phyloP scores from a whole-genome alignment of 1,140 invertebrate species.

The Dufourea novaeangliae region DNA sequence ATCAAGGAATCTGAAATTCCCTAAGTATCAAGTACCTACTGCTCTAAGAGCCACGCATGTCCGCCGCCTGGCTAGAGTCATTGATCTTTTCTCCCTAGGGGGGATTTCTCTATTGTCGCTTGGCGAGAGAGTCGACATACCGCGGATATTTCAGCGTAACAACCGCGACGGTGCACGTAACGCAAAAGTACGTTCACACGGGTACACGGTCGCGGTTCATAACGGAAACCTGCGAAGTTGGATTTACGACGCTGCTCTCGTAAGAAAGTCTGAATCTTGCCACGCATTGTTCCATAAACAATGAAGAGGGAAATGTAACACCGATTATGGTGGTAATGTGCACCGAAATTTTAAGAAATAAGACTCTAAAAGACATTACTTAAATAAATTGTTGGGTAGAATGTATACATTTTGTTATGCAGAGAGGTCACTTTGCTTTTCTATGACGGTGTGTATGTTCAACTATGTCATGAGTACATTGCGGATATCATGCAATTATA shows the following conservation, averaged over 20 bases:
- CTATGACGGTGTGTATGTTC: too few relatives aligned
- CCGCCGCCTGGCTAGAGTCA: slow-evolving; percentile 7
- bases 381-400: too few relatives aligned
- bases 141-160: slow-evolving; percentile 41
- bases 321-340: neutral
- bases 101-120: slow-evolving; percentile 9
- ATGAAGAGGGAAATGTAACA: neutral
- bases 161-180: slow-evolving; percentile 24
- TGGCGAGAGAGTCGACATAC: slow-evolving; percentile 10
- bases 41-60: slow-evolving; percentile 15
- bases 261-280: neutral
- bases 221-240: slow-evolving; percentile 1
- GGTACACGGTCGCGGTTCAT: neutral
- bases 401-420: too few relatives aligned
- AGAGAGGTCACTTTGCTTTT: too few relatives aligned
- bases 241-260: slow-evolving; percentile 17
- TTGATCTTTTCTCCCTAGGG: slow-evolving; percentile 52
- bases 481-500: too few relatives aligned
- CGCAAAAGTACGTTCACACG: neutral
- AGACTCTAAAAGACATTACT: too few relatives aligned
- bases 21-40: neutral
- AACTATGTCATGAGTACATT: too few relatives aligned
- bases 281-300: neutral
- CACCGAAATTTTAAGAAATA: neutral
- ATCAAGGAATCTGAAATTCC: slow-evolving; percentile 3